Percentiles rank a stretch among this genome's conserved stretches.
phyloP scores from a whole-genome alignment of 2,113 vertebrate genomes.

The Saguinus imperator region DNA sequence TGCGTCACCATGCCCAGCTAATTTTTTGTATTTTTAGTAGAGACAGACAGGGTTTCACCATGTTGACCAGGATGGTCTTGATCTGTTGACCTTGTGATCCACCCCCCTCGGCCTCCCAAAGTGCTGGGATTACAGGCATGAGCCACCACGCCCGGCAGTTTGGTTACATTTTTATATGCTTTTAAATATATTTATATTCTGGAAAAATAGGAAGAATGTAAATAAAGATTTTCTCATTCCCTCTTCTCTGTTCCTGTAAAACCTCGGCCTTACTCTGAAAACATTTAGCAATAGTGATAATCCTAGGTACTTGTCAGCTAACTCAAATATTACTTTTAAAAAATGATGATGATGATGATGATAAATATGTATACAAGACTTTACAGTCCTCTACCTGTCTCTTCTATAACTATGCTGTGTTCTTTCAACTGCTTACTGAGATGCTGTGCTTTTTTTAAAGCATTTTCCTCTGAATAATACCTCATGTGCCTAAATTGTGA shows the following conservation, averaged over 20 bases:
- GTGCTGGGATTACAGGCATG: too few relatives aligned
- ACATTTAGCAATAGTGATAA: not conserved
- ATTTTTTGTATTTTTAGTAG: too few relatives aligned
- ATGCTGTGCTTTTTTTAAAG: not conserved
- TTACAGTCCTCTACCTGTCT: not conserved
- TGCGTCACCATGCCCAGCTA: too few relatives aligned
- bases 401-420: not conserved
- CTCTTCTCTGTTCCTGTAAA: not conserved
- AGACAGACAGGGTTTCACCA: too few relatives aligned
- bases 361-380: not conserved
- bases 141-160: too few relatives aligned
- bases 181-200: not conserved
- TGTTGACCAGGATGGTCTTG: too few relatives aligned
- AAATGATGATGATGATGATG: not conserved
- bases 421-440: not conserved
- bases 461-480: not conserved
- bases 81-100: too few relatives aligned
- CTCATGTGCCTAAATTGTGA: not conserved
- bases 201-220: slow-evolving; percentile 12
- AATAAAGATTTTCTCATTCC: not conserved
- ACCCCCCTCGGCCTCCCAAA: too few relatives aligned
- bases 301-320: not conserved
- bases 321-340: not conserved
- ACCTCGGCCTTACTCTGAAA: not conserved
- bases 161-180: not conserved